Conservation (phyloP, 2,888 invertebrate genomes). For the Agrochola macilenta region DNA sequence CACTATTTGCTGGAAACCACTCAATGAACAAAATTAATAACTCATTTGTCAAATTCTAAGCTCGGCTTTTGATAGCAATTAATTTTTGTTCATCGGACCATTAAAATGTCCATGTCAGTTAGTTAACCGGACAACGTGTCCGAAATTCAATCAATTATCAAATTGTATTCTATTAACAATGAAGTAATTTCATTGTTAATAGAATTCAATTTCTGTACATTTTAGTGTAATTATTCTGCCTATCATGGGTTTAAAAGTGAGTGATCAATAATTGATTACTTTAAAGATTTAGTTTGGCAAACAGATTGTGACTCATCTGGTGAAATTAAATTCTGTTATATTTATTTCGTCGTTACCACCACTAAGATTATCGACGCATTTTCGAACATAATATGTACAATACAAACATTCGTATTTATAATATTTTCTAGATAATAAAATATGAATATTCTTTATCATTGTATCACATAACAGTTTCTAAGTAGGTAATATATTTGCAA, state of each 20-base stretch:
- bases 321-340: background rate
- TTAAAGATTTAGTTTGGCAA: background rate
- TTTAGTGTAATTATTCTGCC: background rate
- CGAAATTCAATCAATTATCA: conserved; percentile 34
- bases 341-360: background rate
- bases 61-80: conserved; percentile 43
- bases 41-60: conserved; percentile 51
- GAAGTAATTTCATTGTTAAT: no score
- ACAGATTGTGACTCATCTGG: background rate
- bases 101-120: conserved; percentile 36
- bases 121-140: conserved; percentile 23
- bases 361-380: background rate
- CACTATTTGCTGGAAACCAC: conserved; percentile 8
- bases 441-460: background rate
- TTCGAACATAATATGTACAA: background rate
- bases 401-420: background rate
- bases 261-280: background rate
- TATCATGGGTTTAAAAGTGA: conserved; percentile 1
- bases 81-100: conserved; percentile 40
- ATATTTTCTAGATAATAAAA: background rate
- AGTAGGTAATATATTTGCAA: conserved; percentile 37
- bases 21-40: conserved; percentile 39
- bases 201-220: no score
- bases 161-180: conserved; percentile 25
- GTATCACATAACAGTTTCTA: conserved; percentile 10